Evolutionary conservation across 2,797 vertebrate species (phyloP), one percentile per base, ranked within the genome.

Genomic region (Crocidura indochinensis): DNA sequence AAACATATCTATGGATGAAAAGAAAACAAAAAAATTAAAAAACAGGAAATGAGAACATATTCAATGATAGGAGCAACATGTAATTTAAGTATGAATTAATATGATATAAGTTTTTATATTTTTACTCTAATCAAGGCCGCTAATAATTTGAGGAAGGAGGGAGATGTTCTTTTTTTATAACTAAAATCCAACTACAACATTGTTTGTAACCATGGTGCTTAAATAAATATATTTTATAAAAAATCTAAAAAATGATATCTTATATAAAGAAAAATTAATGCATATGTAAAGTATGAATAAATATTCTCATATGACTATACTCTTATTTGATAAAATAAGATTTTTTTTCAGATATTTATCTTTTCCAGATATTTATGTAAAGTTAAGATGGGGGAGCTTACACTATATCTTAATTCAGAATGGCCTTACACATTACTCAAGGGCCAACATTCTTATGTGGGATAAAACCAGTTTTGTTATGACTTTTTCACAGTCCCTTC

Each of bases 31-130:
- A 38, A 2, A 38, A n/a, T n/a, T 38, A 38, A 6, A 60, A 6
- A 7, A 3, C 74, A 68, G 56, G 20, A 56, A 82, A 68, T 82
- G n/a, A 2, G 65, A 7, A 51, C 15, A 51, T 15, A 76, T n/a
- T 69, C 29, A 64, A 38, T 69, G 27, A 74, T n/a, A 73, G 20
- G n/a, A 77, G 38, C 60, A 69, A 2, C n/a, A n/a, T 82, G n/a
- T 24, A 75, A 8, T 9, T 89, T 51, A 38, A 65, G 19, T 46
- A 51, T 15, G 90, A 84, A 92, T 60, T 7, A 87, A 93, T 92
- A 27, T 44, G 81, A 44, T 1, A 76, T 22, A 89, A 47, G 68
- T 84, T 71, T 75, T 93, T 75, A 80, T 86, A 62, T 79, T 24
- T 75, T 22, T 2, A 67, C 1, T 64, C 14, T 73, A 82, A 86